Conservation (phyloP, 2,888 invertebrate species). For the Muscina levida region DNA sequence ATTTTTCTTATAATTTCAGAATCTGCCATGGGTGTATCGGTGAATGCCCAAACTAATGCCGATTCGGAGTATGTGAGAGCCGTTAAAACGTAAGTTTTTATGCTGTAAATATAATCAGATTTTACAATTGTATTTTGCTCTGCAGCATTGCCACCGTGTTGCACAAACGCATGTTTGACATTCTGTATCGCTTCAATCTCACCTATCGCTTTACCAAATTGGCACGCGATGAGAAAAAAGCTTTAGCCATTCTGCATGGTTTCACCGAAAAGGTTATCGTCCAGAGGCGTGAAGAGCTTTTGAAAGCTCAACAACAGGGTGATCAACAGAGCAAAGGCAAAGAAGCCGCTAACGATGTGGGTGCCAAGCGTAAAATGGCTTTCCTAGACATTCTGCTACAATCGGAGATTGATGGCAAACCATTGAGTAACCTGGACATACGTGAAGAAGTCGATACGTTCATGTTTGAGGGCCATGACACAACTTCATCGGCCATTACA, state of each 20-base stretch:
- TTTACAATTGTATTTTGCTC: neutral
- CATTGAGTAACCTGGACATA: constrained; percentile 83
- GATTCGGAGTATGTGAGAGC: constrained; percentile 87
- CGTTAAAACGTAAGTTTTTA: constrained; percentile 84
- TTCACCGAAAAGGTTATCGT: constrained; percentile 82
- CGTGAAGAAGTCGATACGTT: constrained; percentile 88
- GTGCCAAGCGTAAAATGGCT: constrained; percentile 83
- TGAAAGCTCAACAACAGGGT: constrained; percentile 65
- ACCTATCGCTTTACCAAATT: constrained; percentile 81
- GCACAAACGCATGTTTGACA: constrained; percentile 78
- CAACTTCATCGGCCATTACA: constrained; percentile 81
- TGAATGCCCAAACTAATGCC: constrained; percentile 86
- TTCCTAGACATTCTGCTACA: constrained; percentile 86
- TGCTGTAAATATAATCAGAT: neutral
- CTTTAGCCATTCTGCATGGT: constrained; percentile 80
- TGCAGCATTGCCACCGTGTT: constrained; percentile 76
- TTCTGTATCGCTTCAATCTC: constrained; percentile 76
- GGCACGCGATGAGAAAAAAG: constrained; percentile 82
- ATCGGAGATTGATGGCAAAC: constrained; percentile 82
- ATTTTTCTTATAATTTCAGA: no score
- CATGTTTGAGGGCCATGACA: constrained; percentile 85
- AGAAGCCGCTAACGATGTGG: constrained; percentile 76
- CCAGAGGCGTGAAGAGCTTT: constrained; percentile 78
- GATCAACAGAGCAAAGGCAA: neutral
- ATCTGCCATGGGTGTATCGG: constrained; percentile 90